phyloP scores from a whole-genome alignment of 2,888 invertebrate genomes.

The Branchellion lobata region DNA sequence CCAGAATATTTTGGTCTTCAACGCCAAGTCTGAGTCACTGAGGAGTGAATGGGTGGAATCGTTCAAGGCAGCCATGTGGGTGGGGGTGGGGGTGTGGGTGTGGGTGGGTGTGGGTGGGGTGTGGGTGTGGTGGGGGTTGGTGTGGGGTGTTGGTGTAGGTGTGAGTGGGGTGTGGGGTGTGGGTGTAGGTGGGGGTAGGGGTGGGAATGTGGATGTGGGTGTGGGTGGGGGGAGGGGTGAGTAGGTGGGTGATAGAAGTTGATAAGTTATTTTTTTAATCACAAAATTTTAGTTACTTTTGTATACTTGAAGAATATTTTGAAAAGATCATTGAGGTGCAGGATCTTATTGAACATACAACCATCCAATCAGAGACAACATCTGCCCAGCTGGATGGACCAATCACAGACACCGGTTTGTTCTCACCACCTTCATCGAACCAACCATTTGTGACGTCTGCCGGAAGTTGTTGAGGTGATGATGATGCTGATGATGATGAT shows the following conservation, averaged over 20 bases:
- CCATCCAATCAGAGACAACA: constrained; percentile 75
- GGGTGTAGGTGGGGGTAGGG: background rate
- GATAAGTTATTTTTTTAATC: too few species aligned
- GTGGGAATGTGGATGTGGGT: background rate
- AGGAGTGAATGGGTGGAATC: constrained; percentile 89
- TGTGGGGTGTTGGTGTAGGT: background rate
- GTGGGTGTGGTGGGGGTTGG: background rate
- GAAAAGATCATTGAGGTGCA: too few species aligned
- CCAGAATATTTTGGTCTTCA: constrained; percentile 80
- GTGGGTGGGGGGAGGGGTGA: too few species aligned
- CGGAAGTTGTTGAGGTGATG: constrained; percentile 78
- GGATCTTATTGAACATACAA: too few species aligned
- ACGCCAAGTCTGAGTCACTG: constrained; percentile 82
- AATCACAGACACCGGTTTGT: constrained; percentile 81
- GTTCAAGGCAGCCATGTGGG: constrained; percentile 83
- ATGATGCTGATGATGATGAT: background rate
- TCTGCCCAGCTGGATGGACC: constrained; percentile 78
- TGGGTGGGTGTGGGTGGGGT: background rate
- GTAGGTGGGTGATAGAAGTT: too few species aligned
- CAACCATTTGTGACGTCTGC: constrained; percentile 84
- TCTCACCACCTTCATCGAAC: constrained; percentile 80
- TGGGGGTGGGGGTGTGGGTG: constrained; percentile 40
- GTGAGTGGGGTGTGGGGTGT: background rate
- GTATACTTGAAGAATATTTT: too few species aligned
- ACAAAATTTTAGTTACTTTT: too few species aligned